Evolutionary conservation across 2,113 vertebrate species (phyloP), one percentile per base, ranked within the genome.

Genomic region (Tonatia bakeri): DNA sequence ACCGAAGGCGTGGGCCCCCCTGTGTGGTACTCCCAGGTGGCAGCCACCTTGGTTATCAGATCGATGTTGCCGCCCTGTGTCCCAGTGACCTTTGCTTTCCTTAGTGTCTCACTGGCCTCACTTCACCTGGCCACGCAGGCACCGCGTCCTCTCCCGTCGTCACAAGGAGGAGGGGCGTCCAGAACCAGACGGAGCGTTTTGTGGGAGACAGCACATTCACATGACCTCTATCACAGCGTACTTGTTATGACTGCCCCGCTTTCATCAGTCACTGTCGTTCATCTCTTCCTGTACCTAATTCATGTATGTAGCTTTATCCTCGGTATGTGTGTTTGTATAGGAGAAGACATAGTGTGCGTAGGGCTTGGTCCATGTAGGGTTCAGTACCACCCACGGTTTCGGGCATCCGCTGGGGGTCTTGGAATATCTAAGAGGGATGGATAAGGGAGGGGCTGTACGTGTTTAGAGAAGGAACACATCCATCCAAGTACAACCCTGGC

Each of bases 331-430:
- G 72, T 73, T 28, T 45, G 52, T 38, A 2, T 26, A 28, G 77
- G 12, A 26, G 28, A 80, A 4, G 36, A 38, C 7, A 9, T 2
- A 9, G 50, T 13, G 26, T 4, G 5, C 0, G 1, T 4, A 36
- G 50, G 52, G n/a, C 16, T 54, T 4, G 7, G 52, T 26, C 54
- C 28, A 10, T 1, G 13, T 14, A 26, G 50, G 76, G 77, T 38
- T 36, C 22, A 20, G 77, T 17, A 38, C 52, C 38, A 8, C 36
- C 36, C 7, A 1, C 1, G 2, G 52, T 59, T 59, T 38, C 8
- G 5, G 52, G n/a, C 52, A 28, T 59, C 52, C 8, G 7, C 15
- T 10, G 47, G n/a, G 52, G 52, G n/a, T 59, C 36, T 59, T 59
- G 77, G 54, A 38, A 56, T 0, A 14, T 28, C 52, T 59, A 28